Evolutionary conservation across 2,113 vertebrate genomes (phyloP).

Genomic region (Thomomys bottae): DNA sequence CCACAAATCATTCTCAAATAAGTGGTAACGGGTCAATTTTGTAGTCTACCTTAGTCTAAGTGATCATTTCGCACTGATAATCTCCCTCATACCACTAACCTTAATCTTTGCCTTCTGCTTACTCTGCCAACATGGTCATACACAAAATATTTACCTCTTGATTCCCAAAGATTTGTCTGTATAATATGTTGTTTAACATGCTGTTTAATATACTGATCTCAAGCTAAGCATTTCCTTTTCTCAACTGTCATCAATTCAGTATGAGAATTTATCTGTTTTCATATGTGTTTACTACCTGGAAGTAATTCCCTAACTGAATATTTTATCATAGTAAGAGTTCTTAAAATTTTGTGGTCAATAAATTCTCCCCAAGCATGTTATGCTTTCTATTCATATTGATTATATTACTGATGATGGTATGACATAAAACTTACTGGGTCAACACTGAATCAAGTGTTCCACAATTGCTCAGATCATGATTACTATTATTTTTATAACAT

Average conservation of each 20-base stretch:
- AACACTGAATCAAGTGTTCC: neutral
- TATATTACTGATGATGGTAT: neutral
- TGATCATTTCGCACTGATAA: neutral
- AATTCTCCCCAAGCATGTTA: neutral
- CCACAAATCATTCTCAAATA: neutral
- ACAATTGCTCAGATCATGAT: neutral
- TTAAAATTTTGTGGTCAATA: neutral
- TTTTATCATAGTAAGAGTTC: neutral
- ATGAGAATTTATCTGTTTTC: neutral
- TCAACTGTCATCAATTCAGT: neutral
- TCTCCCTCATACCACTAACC: neutral
- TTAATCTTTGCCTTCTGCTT: neutral
- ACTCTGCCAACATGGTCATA: neutral
- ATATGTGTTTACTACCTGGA: neutral
- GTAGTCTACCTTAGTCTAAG: neutral
- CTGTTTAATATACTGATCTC: neutral
- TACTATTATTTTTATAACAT: neutral
- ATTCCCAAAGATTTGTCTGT: neutral
- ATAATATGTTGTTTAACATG: neutral
- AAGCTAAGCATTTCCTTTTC: neutral
- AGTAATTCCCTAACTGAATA: neutral
- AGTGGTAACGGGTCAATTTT: neutral
- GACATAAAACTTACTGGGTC: neutral
- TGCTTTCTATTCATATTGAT: neutral
- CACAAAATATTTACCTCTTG: accelerated